These are phyloP conservation scores for Cephus cinctus DNA, from an alignment of 1,140 invertebrate species.

Conservation along the genomic window DNA sequence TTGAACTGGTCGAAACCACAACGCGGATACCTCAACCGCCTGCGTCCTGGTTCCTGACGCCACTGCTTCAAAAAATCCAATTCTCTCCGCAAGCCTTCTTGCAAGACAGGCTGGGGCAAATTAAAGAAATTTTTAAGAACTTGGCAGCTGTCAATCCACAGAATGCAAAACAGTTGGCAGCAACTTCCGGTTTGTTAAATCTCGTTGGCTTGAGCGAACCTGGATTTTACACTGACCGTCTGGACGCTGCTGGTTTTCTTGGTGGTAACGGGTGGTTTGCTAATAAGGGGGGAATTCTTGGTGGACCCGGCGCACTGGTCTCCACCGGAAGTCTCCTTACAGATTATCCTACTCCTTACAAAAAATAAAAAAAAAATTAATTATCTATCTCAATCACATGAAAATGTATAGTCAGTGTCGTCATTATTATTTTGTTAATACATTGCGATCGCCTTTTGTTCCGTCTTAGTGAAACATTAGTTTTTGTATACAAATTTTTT, in stretches of 20 bases:
- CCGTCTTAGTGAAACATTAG: neutral
- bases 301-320: constrained; percentile 41
- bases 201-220: constrained; percentile 28
- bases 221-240: constrained; percentile 33
- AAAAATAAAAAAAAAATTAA: too few species aligned
- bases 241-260: constrained; percentile 40
- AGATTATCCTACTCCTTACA: constrained; percentile 45
- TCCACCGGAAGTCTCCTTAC: constrained; percentile 44
- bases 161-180: constrained; percentile 29
- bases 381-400: too few species aligned
- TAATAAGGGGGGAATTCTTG: constrained; percentile 45
- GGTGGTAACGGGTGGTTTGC: constrained; percentile 46
- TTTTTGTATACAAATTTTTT: neutral
- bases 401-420: too few species aligned
- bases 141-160: constrained; percentile 11
- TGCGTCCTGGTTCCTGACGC: constrained; percentile 22
- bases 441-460: neutral
- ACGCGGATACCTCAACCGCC: neutral
- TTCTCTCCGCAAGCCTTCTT: constrained; percentile 33
- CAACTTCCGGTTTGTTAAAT: constrained; percentile 24
- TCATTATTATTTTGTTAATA: neutral
- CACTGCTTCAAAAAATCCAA: constrained; percentile 30
- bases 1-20: neutral
- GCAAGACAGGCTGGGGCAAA: constrained; percentile 21
- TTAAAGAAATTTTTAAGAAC: constrained; percentile 27